These are phyloP conservation scores for Hydrotaea diabolus DNA, from an alignment of 2,888 invertebrate genomes.

Conservation along the genomic window DNA sequence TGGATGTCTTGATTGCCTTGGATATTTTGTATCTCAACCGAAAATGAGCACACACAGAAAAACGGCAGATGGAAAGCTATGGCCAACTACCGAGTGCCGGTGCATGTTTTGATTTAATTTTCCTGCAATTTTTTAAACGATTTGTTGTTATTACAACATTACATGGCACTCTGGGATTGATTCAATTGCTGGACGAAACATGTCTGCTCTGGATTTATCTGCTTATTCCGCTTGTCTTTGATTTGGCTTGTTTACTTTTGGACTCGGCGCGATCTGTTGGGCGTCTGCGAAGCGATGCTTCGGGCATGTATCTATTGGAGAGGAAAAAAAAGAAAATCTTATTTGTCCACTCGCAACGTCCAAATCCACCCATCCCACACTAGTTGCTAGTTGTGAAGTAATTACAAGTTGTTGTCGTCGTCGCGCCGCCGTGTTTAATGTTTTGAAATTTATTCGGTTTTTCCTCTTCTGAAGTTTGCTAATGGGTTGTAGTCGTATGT, in stretches of 20 bases:
- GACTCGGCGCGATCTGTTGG: background rate
- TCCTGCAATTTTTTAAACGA: slow-evolving; percentile 48
- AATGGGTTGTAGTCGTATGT: background rate
- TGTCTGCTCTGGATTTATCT: background rate
- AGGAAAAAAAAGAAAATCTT: background rate
- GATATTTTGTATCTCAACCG: background rate
- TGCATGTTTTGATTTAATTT: slow-evolving; percentile 37
- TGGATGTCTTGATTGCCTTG: slow-evolving; percentile 37
- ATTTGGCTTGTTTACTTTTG: background rate
- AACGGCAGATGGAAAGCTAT: slow-evolving; percentile 5
- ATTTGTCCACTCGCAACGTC: background rate
- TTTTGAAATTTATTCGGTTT: slow-evolving; percentile 33
- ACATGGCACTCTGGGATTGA: background rate
- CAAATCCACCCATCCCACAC: slow-evolving; percentile 5
- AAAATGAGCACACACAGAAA: background rate
- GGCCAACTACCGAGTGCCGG: background rate
- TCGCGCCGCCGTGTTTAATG: slow-evolving; percentile 12
- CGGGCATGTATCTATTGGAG: background rate
- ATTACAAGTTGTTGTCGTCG: slow-evolving; percentile 5
- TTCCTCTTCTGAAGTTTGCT: background rate
- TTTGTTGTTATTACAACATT: slow-evolving; percentile 52
- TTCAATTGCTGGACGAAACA: slow-evolving; percentile 20
- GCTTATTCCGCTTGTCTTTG: background rate
- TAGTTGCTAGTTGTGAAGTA: slow-evolving; percentile 6
- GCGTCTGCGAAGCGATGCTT: background rate